A percentile compares a stretch with the other conserved stretches of the same genome.
These are phyloP conservation scores for Oscheius sp. DNA, from an alignment of 2,888 invertebrate genomes.

Conservation along the genomic window DNA sequence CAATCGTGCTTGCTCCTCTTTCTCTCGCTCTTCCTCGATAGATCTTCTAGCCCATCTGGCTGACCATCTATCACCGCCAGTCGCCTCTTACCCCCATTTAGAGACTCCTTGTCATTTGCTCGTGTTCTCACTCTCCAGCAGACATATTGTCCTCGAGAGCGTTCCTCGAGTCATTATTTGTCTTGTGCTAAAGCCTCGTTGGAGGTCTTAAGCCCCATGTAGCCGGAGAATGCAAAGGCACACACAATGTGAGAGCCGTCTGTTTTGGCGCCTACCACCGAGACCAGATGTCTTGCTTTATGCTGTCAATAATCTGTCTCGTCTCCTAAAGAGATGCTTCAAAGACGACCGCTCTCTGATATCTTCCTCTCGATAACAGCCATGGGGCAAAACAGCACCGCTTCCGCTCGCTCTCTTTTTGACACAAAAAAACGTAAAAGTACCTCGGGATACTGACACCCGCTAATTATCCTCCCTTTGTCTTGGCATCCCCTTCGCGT, in stretches of 20 bases:
- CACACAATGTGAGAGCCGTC: neutral
- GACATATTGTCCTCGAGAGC: constrained; percentile 5
- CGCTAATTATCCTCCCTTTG: neutral
- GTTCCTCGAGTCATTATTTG: constrained; percentile 19
- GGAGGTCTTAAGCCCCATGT: constrained; percentile 4
- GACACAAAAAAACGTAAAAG: neutral
- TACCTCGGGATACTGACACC: neutral
- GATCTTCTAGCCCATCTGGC: constrained; percentile 22
- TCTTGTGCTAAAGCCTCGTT: neutral
- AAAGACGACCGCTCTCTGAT: too few species aligned
- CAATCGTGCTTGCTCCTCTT: neutral
- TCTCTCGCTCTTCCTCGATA: constrained; percentile 5
- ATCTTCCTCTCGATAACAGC: neutral
- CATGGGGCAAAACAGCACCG: neutral
- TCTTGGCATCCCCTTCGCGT: neutral
- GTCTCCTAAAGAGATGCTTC: neutral
- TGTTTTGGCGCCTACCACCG: constrained; percentile 22
- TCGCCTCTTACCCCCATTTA: neutral
- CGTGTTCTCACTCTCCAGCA: constrained; percentile 5
- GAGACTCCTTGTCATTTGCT: neutral
- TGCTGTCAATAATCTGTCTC: constrained; percentile 36
- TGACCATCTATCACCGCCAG: constrained; percentile 20
- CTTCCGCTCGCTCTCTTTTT: neutral
- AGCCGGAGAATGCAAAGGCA: neutral
- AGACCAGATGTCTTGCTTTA: constrained; percentile 30